Percentiles rank a stretch among this genome's conserved stretches.
These are phyloP conservation scores for Nothoprocta pentlandii DNA, from an alignment of 2,113 vertebrate genomes.

Conservation along the genomic window DNA sequence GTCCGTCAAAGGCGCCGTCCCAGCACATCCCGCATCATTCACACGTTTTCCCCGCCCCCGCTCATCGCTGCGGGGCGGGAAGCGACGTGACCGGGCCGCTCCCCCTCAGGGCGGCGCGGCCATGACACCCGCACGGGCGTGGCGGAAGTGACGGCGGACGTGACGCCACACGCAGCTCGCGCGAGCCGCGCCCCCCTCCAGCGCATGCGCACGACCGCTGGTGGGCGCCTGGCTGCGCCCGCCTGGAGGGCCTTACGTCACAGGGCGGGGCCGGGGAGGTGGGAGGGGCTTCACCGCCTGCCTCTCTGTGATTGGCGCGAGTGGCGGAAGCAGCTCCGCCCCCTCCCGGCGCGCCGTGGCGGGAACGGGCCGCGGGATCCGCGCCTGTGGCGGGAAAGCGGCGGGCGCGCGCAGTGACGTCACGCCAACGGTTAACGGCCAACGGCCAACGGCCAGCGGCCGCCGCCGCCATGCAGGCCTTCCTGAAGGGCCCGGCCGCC, in stretches of 20 bases:
- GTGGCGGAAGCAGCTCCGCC: not conserved
- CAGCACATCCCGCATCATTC: too few species aligned
- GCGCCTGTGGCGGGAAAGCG: not conserved
- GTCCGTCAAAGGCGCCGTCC: too few species aligned
- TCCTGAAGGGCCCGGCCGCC: slow-evolving; percentile 86
- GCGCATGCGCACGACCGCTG: not conserved
- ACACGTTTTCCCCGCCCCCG: too few species aligned
- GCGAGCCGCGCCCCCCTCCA: fast-evolving
- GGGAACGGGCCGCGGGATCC: not conserved
- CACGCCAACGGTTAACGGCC: too few species aligned
- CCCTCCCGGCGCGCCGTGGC: not conserved
- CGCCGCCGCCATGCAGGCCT: slow-evolving; percentile 89
- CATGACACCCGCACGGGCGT: too few species aligned
- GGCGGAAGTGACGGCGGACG: fast-evolving
- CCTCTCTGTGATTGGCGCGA: not conserved
- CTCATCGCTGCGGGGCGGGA: too few species aligned
- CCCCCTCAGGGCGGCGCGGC: too few species aligned
- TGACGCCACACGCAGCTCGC: fast-evolving
- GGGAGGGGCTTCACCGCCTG: not conserved
- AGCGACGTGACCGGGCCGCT: too few species aligned
- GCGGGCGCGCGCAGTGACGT: too few species aligned
- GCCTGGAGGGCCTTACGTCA: fast-evolving
- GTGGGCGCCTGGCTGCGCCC: fast-evolving
- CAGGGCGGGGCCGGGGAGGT: fast-evolving
- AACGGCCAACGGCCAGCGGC: not conserved